Base-by-base conservation (phyloP, 2,113 vertebrate genomes). In the Odontophorus gujanensis region DNA sequence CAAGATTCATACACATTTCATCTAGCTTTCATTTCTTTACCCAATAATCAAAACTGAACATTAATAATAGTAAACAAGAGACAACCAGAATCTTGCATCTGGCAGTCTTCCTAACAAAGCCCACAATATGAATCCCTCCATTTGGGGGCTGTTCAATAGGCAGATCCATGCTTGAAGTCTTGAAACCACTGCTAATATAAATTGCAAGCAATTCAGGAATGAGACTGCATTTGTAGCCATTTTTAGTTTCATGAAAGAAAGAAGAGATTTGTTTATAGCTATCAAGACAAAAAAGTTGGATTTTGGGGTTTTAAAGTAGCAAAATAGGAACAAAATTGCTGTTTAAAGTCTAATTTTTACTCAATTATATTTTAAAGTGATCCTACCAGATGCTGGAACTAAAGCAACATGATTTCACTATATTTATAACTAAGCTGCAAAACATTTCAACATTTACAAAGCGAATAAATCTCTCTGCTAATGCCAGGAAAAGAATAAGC, bases 381-480 rank as follows among this genome's bases (percentile, higher is more conserved):
- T 93, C 57, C 34, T 85, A 95, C 87, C 94, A 96, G 94, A 94
- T 95, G 94, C 82, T 96, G 87, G 79, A 95, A 91, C 65, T 75
- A 78, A 94, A 90, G 68, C 1, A 0, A 92, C 65, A 57, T 73
- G 90, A 90, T 91, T 95, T 93, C 90, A 43, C 73, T 96, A 66
- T 95, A 94, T 94, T 95, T 95, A 86, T 94, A 94, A 73, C 82
- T 81, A 73, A 86, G 72, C 90, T 84, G 62, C 48, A 88, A 86
- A 94, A 94, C 66, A 96, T 93, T 93, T 93, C 93, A 96, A 95
- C 82, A 53, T 86, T 95, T 95, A 94, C 77, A 84, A 83, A 94
- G 81, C 68, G 80, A 81, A 81, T 47, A 94, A 95, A 86, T 85
- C 47, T 81, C 74, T 81, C 73, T 86, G 40, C 61, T 92, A 83